Base-by-base conservation (phyloP, 1,140 invertebrate genomes). In the Leptestheria dahalacensis region DNA sequence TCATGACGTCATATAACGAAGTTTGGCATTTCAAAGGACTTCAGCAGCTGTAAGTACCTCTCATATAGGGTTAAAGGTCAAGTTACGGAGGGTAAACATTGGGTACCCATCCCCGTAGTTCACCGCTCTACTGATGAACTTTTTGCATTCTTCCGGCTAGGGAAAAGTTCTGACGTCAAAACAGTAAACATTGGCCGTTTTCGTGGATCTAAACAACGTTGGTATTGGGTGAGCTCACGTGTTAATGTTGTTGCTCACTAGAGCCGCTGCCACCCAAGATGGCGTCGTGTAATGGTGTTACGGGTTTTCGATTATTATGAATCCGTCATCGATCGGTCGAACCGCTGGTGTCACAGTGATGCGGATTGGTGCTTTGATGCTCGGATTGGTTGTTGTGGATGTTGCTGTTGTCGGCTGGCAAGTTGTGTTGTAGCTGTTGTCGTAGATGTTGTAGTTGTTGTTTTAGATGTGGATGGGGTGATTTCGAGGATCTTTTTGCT, bases 81-180 rank as follows among this genome's bases (percentile, higher is more conserved):
- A 72, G 24, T 82, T 83, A 58, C 82, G 81, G 0, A 88, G 88
- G 69, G 88, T 91, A 0, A 86, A n/a, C n/a, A n/a, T n/a, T 85
- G 70, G 91, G 91, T 62, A 88, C 86, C 79, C 86, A 91, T 1
- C 86, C 87, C 0, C 86, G 70, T 0, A 88, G n/a, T 48, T 28
- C 33, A 25, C 63, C 21, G 18, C 62, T 61, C 46, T 21, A 78
- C 75, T 86, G 61, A 92, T 89, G 69, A 91, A 92, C 70, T 90
- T 88, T 70, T 82, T 84, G 70, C 88, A 92, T 1, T 86, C 89
- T 9, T 81, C 78, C 0, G 88, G 88, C 74, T 92, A 88, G 0
- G 88, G 84, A 71, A 90, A 91, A 68, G 88, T 90, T 26, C 89
- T 88, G 65, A 86, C 82, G 68, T 91, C 88, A 20, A 88, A 72